phyloP scores from a whole-genome alignment of 2,888 invertebrate species.

The Nomada lathburiana region DNA sequence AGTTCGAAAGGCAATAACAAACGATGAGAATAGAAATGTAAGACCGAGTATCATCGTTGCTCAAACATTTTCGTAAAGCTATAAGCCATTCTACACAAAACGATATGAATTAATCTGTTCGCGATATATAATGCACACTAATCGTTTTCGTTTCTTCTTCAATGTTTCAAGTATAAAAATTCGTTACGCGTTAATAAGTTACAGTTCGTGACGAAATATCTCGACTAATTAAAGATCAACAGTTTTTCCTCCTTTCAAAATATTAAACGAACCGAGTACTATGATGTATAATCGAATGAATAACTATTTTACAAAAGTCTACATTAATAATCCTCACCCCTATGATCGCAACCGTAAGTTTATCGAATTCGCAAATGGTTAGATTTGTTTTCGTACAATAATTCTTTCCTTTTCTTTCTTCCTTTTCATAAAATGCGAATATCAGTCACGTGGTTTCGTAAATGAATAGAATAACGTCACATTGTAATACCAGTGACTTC shows the following conservation, averaged over 20 bases:
- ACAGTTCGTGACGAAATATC: slow-evolving; percentile 45
- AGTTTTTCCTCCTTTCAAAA: slow-evolving; percentile 23
- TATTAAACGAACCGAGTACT: slow-evolving; percentile 40
- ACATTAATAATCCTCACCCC: slow-evolving; percentile 57
- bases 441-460: slow-evolving; percentile 46
- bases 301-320: slow-evolving; percentile 68
- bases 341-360: slow-evolving; percentile 25
- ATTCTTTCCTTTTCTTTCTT: slow-evolving; percentile 1
- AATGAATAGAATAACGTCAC: slow-evolving; percentile 34
- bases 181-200: slow-evolving; percentile 63
- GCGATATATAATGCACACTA: slow-evolving; percentile 2
- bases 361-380: slow-evolving; percentile 19
- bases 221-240: slow-evolving; percentile 40
- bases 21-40: slow-evolving; percentile 30
- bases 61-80: slow-evolving; percentile 13
- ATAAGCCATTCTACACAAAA: slow-evolving; percentile 32
- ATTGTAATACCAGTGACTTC: slow-evolving; percentile 35
- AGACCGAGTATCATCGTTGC: slow-evolving; percentile 32
- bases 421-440: slow-evolving; percentile 31
- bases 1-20: slow-evolving; percentile 10
- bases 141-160: slow-evolving; percentile 7
- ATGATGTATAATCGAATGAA: slow-evolving; percentile 34
- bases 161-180: slow-evolving; percentile 52
- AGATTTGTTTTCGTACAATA: slow-evolving; percentile 4
- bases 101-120: slow-evolving; percentile 47